Percentiles rank a stretch among this genome's conserved stretches.
Conservation (phyloP, 2,888 invertebrate species). For the Baronia brevicornis region DNA sequence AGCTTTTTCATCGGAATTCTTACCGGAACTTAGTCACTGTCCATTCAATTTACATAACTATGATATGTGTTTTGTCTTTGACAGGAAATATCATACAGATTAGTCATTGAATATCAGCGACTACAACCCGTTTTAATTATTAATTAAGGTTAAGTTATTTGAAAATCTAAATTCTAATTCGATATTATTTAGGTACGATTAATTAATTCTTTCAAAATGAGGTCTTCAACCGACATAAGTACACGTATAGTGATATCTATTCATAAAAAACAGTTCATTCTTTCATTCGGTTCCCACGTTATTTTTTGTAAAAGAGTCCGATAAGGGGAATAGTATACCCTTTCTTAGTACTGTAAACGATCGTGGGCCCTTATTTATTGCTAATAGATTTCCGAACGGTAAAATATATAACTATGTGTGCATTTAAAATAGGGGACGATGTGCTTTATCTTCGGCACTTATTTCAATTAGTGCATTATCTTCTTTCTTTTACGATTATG, state of each 20-base stretch:
- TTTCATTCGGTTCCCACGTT: slow-evolving; percentile 68
- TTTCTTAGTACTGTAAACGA: slow-evolving; percentile 62
- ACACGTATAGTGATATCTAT: slow-evolving; percentile 42
- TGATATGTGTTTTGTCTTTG: slow-evolving; percentile 8
- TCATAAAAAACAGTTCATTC: slow-evolving; percentile 59
- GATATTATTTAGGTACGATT: slow-evolving; percentile 23
- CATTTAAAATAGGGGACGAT: slow-evolving; percentile 45
- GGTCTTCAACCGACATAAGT: slow-evolving; percentile 50
- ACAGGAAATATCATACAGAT: slow-evolving; percentile 17
- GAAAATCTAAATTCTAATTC: slow-evolving; percentile 12
- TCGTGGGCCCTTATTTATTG: slow-evolving; percentile 66
- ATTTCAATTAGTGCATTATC: no score
- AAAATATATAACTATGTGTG: slow-evolving; percentile 46
- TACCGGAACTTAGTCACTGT: slow-evolving; percentile 17
- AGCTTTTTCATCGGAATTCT: slow-evolving; percentile 15
- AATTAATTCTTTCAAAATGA: slow-evolving; percentile 40
- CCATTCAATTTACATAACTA: slow-evolving; percentile 12
- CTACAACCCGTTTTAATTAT: slow-evolving; percentile 11
- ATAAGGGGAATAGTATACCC: slow-evolving; percentile 71
- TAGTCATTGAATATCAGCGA: slow-evolving; percentile 14
- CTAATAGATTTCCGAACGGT: slow-evolving; percentile 66
- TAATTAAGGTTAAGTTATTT: slow-evolving; percentile 15
- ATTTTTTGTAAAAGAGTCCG: slow-evolving; percentile 63
- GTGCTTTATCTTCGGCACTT: no score
- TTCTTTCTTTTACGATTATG: no score